phyloP scores from a whole-genome alignment of 2,888 invertebrate genomes.

The Thymelicus lineola region DNA sequence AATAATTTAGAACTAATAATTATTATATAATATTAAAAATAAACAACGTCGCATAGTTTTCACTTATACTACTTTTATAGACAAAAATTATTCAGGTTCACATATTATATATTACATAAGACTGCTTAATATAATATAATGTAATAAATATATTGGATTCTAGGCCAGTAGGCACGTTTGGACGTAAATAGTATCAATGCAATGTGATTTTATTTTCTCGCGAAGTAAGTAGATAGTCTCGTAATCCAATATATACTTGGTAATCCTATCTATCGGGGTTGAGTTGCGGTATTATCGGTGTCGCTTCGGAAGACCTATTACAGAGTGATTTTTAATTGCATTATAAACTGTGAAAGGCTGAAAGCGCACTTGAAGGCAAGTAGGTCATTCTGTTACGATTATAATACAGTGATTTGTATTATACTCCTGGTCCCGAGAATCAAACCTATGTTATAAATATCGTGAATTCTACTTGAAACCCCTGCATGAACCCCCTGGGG shows the following conservation, averaged over 20 bases:
- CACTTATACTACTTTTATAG: too few species aligned
- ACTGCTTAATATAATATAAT: neutral
- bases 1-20: too few species aligned
- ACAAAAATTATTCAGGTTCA: too few species aligned
- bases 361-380: neutral
- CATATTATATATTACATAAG: too few species aligned
- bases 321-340: conserved; percentile 33
- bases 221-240: conserved; percentile 37
- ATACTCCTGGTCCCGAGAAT: too few species aligned
- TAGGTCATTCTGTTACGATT: too few species aligned
- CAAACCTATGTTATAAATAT: too few species aligned
- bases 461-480: too few species aligned
- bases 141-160: conserved; percentile 7
- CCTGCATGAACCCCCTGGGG: too few species aligned
- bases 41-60: too few species aligned
- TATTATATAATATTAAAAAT: too few species aligned
- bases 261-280: conserved; percentile 38
- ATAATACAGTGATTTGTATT: too few species aligned
- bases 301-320: conserved; percentile 35
- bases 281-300: conserved; percentile 29
- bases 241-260: conserved; percentile 37
- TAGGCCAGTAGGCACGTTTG: neutral
- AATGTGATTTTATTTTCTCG: conserved; percentile 37
- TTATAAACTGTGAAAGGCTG: conserved; percentile 15
- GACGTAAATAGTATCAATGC: conserved; percentile 34